These are phyloP conservation scores for Leucoptera coffeella DNA, from an alignment of 2,888 invertebrate species.

Conservation along the genomic window DNA sequence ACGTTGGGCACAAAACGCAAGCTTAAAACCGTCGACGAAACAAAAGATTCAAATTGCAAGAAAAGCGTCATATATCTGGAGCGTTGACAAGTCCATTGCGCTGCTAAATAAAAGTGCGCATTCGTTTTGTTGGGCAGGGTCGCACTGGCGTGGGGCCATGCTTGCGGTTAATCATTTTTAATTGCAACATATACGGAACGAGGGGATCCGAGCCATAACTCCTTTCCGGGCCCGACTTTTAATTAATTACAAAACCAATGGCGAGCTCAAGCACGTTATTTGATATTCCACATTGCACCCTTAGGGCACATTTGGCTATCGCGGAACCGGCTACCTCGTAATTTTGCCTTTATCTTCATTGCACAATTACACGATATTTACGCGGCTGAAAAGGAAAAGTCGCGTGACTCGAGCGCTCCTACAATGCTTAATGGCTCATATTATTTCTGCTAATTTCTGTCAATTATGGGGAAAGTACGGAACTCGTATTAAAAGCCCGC, in stretches of 20 bases:
- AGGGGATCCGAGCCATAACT: no score
- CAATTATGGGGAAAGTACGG: conserved; percentile 3
- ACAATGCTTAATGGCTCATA: conserved; percentile 13
- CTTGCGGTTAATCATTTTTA: conserved; percentile 7
- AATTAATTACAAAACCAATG: conserved; percentile 23
- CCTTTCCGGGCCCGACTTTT: no score
- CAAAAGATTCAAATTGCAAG: no score
- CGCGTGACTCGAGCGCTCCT: conserved; percentile 12
- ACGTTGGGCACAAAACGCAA: no score
- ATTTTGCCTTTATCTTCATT: conserved; percentile 15
- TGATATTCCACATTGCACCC: conserved; percentile 20
- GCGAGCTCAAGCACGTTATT: conserved; percentile 21
- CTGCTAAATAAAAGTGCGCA: conserved; percentile 1
- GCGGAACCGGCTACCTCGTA: conserved; percentile 10
- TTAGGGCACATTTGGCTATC: conserved; percentile 16
- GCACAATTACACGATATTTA: conserved; percentile 16
- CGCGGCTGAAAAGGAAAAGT: conserved; percentile 10
- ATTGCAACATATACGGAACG: conserved; percentile 6
- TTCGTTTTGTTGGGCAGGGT: not conserved
- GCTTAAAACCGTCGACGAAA: no score
- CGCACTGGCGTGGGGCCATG: conserved; percentile 6
- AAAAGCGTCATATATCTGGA: no score
- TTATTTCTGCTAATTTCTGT: conserved; percentile 9
- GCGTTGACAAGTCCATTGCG: conserved; percentile 1
- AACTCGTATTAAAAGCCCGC: no score